phyloP scores from a whole-genome alignment of 2,113 vertebrate genomes.

The Oplegnathus fasciatus region DNA sequence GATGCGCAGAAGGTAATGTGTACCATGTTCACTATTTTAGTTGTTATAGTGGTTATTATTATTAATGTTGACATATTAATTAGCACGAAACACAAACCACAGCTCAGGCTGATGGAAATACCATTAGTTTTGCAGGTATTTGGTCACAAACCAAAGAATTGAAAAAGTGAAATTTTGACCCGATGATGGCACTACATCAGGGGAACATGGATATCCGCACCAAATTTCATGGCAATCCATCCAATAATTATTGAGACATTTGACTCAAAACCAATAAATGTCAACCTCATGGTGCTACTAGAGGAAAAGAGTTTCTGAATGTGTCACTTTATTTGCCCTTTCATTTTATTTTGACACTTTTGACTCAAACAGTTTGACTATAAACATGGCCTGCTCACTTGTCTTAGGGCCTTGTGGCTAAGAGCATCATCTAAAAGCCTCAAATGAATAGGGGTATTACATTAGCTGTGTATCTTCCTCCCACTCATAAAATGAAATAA shows the following conservation, averaged over 20 bases:
- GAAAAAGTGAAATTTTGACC: neutral
- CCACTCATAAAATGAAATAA: constrained; percentile 36
- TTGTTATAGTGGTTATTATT: no score
- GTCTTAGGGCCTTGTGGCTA: neutral
- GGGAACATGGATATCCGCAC: no score
- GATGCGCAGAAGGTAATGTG: no score
- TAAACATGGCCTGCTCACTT: neutral
- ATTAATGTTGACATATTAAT: neutral
- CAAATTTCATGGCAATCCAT: neutral
- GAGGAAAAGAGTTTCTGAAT: neutral
- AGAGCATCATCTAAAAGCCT: constrained; percentile 8
- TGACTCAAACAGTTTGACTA: neutral
- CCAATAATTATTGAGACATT: no score
- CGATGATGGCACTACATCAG: neutral
- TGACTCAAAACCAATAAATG: no score
- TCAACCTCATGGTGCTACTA: no score
- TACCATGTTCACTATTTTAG: neutral
- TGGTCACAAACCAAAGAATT: no score
- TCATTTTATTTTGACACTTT: neutral
- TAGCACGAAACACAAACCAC: neutral
- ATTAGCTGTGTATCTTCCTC: constrained; percentile 30
- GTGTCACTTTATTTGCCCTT: neutral
- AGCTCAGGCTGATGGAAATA: neutral
- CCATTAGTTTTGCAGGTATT: no score
- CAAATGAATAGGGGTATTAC: neutral